Evolutionary conservation across 2,113 vertebrate genomes (phyloP), one percentile per base, ranked within the genome.

Genomic region (Sorex araneus): DNA sequence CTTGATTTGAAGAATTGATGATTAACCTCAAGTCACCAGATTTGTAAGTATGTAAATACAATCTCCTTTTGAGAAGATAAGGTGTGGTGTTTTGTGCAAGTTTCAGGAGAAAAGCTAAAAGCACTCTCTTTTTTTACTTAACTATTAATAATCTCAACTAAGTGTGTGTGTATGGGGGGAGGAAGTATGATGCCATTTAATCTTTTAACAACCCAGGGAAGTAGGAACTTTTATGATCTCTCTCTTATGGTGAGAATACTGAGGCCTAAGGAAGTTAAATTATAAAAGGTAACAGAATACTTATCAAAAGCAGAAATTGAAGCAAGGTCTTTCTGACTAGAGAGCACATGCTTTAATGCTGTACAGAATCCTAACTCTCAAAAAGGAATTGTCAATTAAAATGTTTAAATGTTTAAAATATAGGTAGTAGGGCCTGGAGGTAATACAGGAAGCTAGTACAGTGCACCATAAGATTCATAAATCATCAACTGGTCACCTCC

Each of bases 11-110:
- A 87, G 81, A 8, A 76, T 32, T 10, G 34, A 64, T 43, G 45
- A 32, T 85, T 85, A 93, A 90, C 16, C 71, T 86, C 60, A 77
- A 90, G 70, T 40, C 36, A 54, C 30, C 78, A 45, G 40, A 40
- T 63, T 54, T 87, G 88, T 69, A 90, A 54, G 66, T 12, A 64
- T 80, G 23, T 75, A 91, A 78, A 86, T 50, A 85, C 1, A 76
- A 47, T 40, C 30, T 6, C 1, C 36, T 3, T 67, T 82, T 78
- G 36, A 81, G 30, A 93, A 80, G 7, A 15, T 1, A 43, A 43
- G 21, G 32, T 43, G 2, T 11, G 47, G 23, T 64, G 45, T n/a
- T 87, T 4, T 19, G 11, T 18, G 32, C 18, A 19, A 40, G 6
- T 69, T 70, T 16, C 7, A 32, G n/a, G 66, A 63, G 30, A 74